Conservation (phyloP, 2,797 vertebrate genomes). For the Vultur gryphus region DNA sequence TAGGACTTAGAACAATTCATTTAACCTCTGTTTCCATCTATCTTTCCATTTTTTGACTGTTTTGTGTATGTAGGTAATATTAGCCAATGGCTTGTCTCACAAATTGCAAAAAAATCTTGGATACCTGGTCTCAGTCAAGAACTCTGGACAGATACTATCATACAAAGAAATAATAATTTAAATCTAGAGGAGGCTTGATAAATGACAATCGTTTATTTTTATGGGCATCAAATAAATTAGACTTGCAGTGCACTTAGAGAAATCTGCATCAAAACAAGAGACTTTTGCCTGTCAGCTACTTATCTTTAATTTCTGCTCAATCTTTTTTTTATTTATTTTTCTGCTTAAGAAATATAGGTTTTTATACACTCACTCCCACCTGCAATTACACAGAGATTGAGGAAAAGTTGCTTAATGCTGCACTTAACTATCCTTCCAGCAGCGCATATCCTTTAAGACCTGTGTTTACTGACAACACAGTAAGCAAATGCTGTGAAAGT, state of each 20-base stretch:
- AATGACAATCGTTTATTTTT: not conserved
- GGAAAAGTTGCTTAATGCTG: not conserved
- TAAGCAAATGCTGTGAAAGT: slow-evolving; percentile 33
- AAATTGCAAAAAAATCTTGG: not conserved
- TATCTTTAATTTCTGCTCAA: not conserved
- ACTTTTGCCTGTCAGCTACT: not conserved
- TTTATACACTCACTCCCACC: not conserved
- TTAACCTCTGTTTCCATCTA: not conserved
- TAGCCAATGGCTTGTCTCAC: not conserved
- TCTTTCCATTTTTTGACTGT: not conserved
- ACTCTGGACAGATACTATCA: not conserved
- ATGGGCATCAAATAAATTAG: not conserved
- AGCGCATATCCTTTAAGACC: not conserved
- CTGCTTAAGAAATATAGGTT: not conserved
- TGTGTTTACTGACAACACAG: not conserved
- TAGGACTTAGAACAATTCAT: not conserved
- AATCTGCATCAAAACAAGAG: not conserved
- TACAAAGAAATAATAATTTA: not conserved
- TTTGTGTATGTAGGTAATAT: not conserved
- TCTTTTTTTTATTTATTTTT: not conserved
- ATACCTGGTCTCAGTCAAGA: not conserved
- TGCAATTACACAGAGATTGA: not conserved
- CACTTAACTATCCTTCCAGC: not conserved
- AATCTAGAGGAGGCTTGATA: not conserved
- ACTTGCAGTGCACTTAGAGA: not conserved